Percentiles rank a stretch among this genome's conserved stretches.
phyloP scores from a whole-genome alignment of 2,888 invertebrate genomes.

The Mimumesa dahlbomi region DNA sequence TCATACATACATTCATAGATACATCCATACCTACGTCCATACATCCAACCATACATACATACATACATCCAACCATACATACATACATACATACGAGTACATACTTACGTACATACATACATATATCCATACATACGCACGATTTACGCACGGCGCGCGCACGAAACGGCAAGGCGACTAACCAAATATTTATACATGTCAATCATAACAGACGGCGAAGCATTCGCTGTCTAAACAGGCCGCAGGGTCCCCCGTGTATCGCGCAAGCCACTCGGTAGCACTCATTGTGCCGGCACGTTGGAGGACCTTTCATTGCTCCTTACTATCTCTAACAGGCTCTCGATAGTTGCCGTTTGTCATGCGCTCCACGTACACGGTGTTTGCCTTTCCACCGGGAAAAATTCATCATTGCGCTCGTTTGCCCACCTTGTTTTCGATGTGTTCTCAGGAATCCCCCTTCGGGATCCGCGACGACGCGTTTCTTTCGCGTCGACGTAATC shows the following conservation, averaged over 20 bases:
- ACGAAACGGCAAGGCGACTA: conserved; percentile 68
- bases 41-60: no score
- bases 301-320: conserved; percentile 62
- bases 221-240: conserved; percentile 72
- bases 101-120: no score
- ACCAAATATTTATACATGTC: conserved; percentile 74
- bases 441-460: no score
- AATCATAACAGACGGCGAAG: conserved; percentile 68
- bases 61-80: no score
- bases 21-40: no score
- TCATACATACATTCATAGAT: no score
- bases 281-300: conserved; percentile 51
- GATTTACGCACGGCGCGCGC: conserved; percentile 39
- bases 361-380: conserved; percentile 35
- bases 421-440: no score
- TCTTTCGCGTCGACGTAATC: no score
- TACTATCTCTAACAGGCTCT: conserved; percentile 57
- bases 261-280: conserved; percentile 57
- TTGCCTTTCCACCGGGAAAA: conserved; percentile 44
- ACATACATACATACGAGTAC: no score
- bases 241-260: conserved; percentile 39
- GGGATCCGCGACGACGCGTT: no score
- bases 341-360: conserved; percentile 61
- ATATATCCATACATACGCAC: no score
- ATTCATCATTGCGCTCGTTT: conserved; percentile 31